phyloP scores from a whole-genome alignment of 1,140 invertebrate species.

The Scaptodrosophila lebanonensis region DNA sequence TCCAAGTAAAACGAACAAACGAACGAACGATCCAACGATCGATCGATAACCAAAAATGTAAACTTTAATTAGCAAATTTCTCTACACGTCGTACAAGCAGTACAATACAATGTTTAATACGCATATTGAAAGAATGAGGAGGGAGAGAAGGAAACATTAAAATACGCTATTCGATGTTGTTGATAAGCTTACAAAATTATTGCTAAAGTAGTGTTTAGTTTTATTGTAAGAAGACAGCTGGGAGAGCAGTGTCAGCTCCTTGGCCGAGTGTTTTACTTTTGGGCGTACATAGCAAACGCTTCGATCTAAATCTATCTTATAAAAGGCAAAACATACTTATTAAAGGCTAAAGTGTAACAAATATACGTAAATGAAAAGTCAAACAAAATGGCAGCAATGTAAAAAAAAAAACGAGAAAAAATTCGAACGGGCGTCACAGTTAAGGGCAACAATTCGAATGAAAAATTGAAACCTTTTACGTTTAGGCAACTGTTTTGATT shows the following conservation, averaged over 20 bases:
- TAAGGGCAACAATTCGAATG: constrained; percentile 20
- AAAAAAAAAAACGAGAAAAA: constrained; percentile 28
- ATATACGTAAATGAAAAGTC: constrained; percentile 69
- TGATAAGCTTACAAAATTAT: constrained; percentile 66
- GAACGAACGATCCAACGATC: constrained; percentile 38
- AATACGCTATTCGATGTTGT: constrained; percentile 69
- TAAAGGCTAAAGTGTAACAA: constrained; percentile 72
- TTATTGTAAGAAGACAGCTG: constrained; percentile 24
- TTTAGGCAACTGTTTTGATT: constrained; percentile 50
- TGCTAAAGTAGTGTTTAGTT: constrained; percentile 68
- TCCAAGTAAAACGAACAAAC: constrained; percentile 60
- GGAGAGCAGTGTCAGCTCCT: constrained; percentile 5
- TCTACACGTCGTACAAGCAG: constrained; percentile 53
- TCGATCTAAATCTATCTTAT: constrained; percentile 51
- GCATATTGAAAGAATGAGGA: constrained; percentile 2
- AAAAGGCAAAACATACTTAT: constrained; percentile 34
- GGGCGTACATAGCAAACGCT: constrained; percentile 66
- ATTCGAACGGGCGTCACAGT: no score
- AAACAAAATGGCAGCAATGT: constrained; percentile 31
- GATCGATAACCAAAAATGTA: constrained; percentile 22
- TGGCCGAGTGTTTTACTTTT: constrained; percentile 45
- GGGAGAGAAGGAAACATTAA: background rate
- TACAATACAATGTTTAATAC: constrained; percentile 55
- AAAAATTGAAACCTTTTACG: constrained; percentile 47
- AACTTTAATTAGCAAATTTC: constrained; percentile 70